Percentiles rank a stretch among this genome's conserved stretches.
These are phyloP conservation scores for Vicugna pacos DNA, from an alignment of 2,113 vertebrate species.

Conservation along the genomic window DNA sequence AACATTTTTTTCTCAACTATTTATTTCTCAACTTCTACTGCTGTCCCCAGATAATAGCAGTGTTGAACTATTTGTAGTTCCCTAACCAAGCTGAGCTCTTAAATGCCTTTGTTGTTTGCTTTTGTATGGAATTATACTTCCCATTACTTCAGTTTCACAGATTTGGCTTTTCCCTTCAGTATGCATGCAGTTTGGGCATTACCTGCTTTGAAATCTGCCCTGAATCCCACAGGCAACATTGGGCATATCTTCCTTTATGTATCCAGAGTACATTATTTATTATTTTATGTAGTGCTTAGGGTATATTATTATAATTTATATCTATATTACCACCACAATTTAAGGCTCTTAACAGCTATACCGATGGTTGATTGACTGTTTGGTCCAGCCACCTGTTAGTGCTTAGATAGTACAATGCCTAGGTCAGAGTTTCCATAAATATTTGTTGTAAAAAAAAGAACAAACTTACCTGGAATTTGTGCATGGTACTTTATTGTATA, in stretches of 20 bases:
- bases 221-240: neutral
- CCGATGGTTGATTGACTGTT: neutral
- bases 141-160: neutral
- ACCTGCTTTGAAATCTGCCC: neutral
- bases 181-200: neutral
- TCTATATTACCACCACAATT: neutral
- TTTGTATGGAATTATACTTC: slow-evolving; percentile 7
- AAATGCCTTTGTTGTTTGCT: neutral
- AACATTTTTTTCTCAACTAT: neutral
- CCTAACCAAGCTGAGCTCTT: slow-evolving; percentile 5
- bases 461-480: neutral
- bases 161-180: neutral
- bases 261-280: neutral
- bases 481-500: neutral
- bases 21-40: neutral
- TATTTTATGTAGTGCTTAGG: neutral
- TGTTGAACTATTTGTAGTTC: slow-evolving; percentile 5
- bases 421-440: slow-evolving; percentile 13
- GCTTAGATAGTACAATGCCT: neutral
- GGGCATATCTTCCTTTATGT: neutral
- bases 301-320: neutral
- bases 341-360: neutral
- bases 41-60: neutral
- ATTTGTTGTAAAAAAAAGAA: neutral
- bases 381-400: neutral